Evolutionary conservation across 2,113 vertebrate genomes (phyloP).

Genomic region (Ciconia boyciana): DNA sequence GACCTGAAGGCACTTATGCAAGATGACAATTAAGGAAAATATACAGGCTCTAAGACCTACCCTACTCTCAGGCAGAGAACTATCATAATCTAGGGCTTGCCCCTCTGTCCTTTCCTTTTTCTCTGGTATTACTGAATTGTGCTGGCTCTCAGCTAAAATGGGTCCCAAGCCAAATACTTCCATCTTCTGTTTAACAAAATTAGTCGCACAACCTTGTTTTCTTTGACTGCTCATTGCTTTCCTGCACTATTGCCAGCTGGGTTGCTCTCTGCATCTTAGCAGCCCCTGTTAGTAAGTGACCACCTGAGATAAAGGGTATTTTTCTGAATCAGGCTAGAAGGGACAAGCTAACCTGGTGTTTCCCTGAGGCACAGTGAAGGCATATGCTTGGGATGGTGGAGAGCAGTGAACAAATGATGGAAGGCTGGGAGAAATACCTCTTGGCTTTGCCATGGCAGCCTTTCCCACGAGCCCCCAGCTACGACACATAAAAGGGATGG

Average conservation of each 20-base stretch:
- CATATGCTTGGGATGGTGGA: neutral
- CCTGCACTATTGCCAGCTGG: neutral
- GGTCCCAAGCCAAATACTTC: neutral
- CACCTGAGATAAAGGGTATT: neutral
- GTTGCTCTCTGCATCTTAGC: neutral
- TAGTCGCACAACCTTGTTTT: neutral
- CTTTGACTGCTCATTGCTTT: neutral
- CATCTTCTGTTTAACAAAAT: neutral
- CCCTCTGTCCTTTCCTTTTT: neutral
- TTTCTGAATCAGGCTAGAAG: neutral
- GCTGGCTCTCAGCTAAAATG: neutral
- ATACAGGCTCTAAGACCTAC: neutral
- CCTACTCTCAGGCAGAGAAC: neutral
- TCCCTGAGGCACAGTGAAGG: neutral
- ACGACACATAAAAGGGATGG: neutral
- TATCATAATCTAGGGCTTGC: neutral
- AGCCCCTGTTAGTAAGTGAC: neutral
- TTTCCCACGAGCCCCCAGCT: neutral
- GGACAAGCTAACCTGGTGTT: neutral
- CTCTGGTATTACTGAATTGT: neutral
- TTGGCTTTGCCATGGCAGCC: neutral
- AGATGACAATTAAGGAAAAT: neutral
- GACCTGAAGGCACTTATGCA: neutral
- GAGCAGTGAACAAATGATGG: neutral
- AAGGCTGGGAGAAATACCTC: neutral